phyloP scores from a whole-genome alignment of 2,113 vertebrate species.

The Antidorcas marsupialis region DNA sequence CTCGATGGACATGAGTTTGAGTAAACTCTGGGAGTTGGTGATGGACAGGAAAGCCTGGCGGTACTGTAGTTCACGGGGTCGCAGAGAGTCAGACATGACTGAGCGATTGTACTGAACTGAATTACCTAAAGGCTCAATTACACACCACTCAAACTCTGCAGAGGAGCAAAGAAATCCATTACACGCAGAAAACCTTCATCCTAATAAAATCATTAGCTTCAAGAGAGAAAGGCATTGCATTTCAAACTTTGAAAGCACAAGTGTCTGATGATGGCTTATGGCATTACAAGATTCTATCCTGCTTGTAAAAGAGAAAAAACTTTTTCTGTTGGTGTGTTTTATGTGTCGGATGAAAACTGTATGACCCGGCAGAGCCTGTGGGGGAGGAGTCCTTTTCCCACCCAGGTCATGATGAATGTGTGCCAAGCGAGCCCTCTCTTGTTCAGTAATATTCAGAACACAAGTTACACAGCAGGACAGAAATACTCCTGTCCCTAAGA shows the following conservation, averaged over 20 bases:
- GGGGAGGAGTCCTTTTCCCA: not conserved
- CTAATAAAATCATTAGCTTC: not conserved
- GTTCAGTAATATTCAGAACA: not conserved
- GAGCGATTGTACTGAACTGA: not conserved
- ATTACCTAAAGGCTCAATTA: constrained; percentile 6
- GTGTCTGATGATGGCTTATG: not conserved
- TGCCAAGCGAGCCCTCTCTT: not conserved
- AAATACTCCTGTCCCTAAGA: not conserved
- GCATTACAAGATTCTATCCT: not conserved
- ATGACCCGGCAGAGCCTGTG: not conserved
- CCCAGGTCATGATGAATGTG: not conserved
- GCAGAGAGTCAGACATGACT: accelerated
- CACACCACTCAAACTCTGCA: not conserved
- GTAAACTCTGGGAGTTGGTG: not conserved
- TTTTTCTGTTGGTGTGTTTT: not conserved
- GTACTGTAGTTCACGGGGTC: not conserved
- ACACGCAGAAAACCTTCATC: not conserved
- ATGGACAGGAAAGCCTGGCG: accelerated
- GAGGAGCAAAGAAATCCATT: not conserved
- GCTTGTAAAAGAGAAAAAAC: not conserved
- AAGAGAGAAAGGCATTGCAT: not conserved
- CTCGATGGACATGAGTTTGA: not conserved
- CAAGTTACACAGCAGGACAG: not conserved
- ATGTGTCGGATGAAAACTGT: not conserved
- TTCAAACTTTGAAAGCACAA: not conserved